phyloP scores from a whole-genome alignment of 2,113 vertebrate species.

The Chaenogobius annularis region DNA sequence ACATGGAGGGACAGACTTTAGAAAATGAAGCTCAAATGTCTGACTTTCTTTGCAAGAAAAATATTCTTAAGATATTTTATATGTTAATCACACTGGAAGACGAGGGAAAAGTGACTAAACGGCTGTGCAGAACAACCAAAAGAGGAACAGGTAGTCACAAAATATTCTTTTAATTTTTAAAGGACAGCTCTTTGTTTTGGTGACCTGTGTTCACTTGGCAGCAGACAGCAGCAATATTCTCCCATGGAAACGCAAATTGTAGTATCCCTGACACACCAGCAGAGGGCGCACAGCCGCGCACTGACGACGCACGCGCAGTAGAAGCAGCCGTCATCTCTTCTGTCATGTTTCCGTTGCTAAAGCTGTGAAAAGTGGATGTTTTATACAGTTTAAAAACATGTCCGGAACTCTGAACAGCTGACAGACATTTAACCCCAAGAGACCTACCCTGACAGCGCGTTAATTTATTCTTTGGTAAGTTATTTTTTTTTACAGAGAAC shows the following conservation, averaged over 20 bases:
- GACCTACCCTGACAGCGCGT: not conserved
- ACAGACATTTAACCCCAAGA: conserved; percentile 14
- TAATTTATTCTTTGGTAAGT: not conserved
- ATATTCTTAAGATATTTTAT: too few relatives aligned
- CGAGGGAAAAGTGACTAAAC: too few relatives aligned
- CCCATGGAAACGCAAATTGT: not conserved
- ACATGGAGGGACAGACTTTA: too few relatives aligned
- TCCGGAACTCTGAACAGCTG: not conserved
- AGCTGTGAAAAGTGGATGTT: conserved; percentile 23
- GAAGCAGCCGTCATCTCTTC: not conserved
- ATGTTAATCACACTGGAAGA: too few relatives aligned
- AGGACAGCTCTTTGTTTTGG: too few relatives aligned
- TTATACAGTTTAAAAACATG: not conserved
- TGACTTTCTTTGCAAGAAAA: too few relatives aligned
- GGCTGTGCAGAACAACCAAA: too few relatives aligned
- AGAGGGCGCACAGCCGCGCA: not conserved
- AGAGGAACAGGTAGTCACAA: too few relatives aligned
- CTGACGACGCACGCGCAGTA: not conserved
- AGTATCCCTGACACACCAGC: not conserved
- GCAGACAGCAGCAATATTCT: too few relatives aligned
- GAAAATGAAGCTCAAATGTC: too few relatives aligned
- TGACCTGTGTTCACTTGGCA: too few relatives aligned
- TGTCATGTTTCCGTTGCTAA: conserved; percentile 34
- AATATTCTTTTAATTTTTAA: too few relatives aligned
- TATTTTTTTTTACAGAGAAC: not conserved